Evolutionary conservation across 2,113 vertebrate species (phyloP), one percentile per base, ranked within the genome.

Genomic region (Hiodon tergisus): DNA sequence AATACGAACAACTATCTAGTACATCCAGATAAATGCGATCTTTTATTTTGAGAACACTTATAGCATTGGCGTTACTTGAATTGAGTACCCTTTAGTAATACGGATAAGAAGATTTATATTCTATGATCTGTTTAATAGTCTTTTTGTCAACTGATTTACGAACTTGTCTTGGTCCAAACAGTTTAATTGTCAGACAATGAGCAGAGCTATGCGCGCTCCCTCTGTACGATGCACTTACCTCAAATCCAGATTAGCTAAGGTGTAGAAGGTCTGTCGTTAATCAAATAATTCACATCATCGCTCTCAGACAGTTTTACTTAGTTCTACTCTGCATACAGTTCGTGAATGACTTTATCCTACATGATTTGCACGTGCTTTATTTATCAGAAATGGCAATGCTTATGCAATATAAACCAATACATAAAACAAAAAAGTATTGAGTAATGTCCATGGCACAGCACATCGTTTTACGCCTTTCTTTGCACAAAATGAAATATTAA

Each of bases 171-270:
- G 58, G 63, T 72, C 54, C 7, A 10, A 72, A 31, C 76, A 67
- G 57, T 83, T 76, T 77, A 80, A 82, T 77, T 75, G 76, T 55
- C 55, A 50, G 67, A 82, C 67, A 72, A 67, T 83, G 67, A 75
- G 67, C 76, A 81, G 77, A 76, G 72, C 73, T 31, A 47, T 6
- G 67, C 70, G 65, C 52, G 65, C 68, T 65, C 54, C 72, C 51
- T 67, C 73, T 78, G 76, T 69, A 71, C 65, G 61, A 54, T 54
- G 68, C 68, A 73, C 70, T 78, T 67, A 78, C 73, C 67, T 72
- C 78, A 71, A 63, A 60, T 79, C 70, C 78, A 66, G 77, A 75
- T 83, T 73, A 76, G 79, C 74, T 17, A 53, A 74, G 77, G 72
- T 79, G 78, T 76, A 70, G 67, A 77, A 75, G 72, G 71, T 77